These are phyloP conservation scores for Jordanella pulchra DNA, from an alignment of 2,797 vertebrate genomes.

Conservation along the genomic window DNA sequence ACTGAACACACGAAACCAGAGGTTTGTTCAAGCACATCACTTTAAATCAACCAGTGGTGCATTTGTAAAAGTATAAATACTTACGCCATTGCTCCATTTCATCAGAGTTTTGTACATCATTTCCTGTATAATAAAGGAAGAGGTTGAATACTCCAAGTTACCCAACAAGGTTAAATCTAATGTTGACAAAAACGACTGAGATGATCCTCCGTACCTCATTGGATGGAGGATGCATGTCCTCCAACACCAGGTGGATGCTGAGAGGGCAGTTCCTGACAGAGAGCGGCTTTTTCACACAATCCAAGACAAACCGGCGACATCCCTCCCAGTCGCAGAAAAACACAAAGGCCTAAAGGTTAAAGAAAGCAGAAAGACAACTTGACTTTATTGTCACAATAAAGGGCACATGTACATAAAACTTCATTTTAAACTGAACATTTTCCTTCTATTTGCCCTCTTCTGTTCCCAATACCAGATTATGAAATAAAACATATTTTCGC, in stretches of 20 bases:
- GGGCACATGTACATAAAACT: not conserved
- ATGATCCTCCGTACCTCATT: slow-evolving; percentile 46
- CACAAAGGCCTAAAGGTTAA: slow-evolving; percentile 53
- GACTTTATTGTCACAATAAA: not conserved
- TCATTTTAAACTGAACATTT: too few species aligned
- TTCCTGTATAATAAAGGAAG: slow-evolving; percentile 39
- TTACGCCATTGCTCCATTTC: slow-evolving; percentile 56
- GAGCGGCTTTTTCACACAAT: not conserved
- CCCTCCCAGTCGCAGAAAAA: slow-evolving; percentile 15
- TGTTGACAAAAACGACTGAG: not conserved
- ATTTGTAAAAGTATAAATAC: slow-evolving; percentile 1
- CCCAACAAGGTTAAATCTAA: not conserved
- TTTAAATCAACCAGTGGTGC: not conserved
- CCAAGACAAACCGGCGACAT: slow-evolving; percentile 23
- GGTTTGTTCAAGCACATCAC: not conserved
- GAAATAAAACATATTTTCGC: too few species aligned
- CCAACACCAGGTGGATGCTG: slow-evolving; percentile 29
- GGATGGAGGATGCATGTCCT: slow-evolving; percentile 6
- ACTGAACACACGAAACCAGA: slow-evolving; percentile 31
- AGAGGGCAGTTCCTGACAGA: not conserved
- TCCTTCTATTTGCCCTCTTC: too few species aligned
- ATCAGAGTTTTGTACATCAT: slow-evolving; percentile 48
- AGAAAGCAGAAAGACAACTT: not conserved
- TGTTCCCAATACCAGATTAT: too few species aligned
- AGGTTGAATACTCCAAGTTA: not conserved